Evolutionary conservation across 2,888 invertebrate genomes (phyloP).

Genomic region (Yponomeuta sedellus): DNA sequence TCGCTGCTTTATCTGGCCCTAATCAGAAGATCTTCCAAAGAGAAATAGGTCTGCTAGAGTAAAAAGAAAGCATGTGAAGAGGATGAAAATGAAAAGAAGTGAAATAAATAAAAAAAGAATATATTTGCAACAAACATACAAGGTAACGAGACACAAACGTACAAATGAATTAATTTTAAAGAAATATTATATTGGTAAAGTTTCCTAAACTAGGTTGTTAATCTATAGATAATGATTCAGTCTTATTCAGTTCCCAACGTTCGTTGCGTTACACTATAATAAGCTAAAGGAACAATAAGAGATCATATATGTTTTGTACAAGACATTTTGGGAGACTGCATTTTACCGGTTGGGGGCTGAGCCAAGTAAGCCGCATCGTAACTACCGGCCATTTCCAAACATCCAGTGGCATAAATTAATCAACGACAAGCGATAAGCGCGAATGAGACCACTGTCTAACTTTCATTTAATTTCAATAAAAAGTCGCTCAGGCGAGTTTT

Average conservation of each 20-base stretch:
- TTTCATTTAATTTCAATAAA: background rate
- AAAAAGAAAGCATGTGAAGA: constrained; percentile 70
- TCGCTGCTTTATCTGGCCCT: constrained; percentile 29
- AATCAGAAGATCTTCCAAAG: constrained; percentile 33
- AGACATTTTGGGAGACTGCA: constrained; percentile 2
- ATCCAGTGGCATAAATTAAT: background rate
- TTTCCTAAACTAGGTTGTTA: constrained; percentile 4
- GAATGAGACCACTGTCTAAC: background rate
- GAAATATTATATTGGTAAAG: constrained; percentile 22
- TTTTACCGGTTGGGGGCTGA: background rate
- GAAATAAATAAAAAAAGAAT: constrained; percentile 68
- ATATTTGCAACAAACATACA: constrained; percentile 75
- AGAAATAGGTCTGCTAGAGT: constrained; percentile 65
- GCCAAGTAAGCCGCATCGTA: background rate
- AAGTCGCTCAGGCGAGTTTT: background rate
- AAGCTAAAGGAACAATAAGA: constrained; percentile 17
- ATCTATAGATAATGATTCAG: constrained; percentile 13
- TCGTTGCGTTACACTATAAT: constrained; percentile 7
- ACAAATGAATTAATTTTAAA: constrained; percentile 37
- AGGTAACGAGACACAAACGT: constrained; percentile 68
- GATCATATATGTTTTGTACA: constrained; percentile 12
- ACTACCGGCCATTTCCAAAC: background rate
- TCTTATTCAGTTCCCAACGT: constrained; percentile 6
- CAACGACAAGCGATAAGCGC: background rate
- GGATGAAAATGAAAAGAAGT: constrained; percentile 74